phyloP scores from a whole-genome alignment of 2,888 invertebrate genomes.

The Chorisops tibialis region DNA sequence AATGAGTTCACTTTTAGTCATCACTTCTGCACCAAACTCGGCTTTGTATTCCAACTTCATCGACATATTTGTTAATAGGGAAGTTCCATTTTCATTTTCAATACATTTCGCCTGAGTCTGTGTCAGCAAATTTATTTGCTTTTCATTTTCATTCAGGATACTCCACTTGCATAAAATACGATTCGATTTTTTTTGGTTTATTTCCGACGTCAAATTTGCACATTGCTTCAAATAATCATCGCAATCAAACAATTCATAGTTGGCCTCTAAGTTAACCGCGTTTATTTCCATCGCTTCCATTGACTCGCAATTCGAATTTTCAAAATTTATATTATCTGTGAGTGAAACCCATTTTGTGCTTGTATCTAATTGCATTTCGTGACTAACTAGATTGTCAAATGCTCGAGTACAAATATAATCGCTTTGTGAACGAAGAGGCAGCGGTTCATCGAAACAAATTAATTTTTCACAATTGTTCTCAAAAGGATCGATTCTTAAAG shows the following conservation, averaged over 20 bases:
- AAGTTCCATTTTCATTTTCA: neutral
- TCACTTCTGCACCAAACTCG: slow-evolving; percentile 37
- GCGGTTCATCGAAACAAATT: neutral
- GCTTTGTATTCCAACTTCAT: slow-evolving; percentile 38
- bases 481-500: neutral
- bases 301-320: neutral
- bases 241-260: neutral
- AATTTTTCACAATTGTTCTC: neutral
- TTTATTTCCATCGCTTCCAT: neutral
- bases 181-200: too few species aligned
- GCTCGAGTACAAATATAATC: neutral
- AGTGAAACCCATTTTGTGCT: neutral
- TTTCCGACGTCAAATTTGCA: too few species aligned
- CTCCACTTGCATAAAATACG: too few species aligned
- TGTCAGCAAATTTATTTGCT: too few species aligned
- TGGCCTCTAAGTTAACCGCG: neutral
- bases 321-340: neutral
- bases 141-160: too few species aligned
- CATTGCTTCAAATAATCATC: neutral
- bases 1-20: slow-evolving; percentile 34
- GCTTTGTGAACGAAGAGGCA: neutral
- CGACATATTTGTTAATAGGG: slow-evolving; percentile 29
- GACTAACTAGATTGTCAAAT: neutral
- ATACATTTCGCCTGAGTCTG: neutral
- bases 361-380: neutral